phyloP scores from a whole-genome alignment of 2,888 invertebrate genomes.

The Alcis repandata region DNA sequence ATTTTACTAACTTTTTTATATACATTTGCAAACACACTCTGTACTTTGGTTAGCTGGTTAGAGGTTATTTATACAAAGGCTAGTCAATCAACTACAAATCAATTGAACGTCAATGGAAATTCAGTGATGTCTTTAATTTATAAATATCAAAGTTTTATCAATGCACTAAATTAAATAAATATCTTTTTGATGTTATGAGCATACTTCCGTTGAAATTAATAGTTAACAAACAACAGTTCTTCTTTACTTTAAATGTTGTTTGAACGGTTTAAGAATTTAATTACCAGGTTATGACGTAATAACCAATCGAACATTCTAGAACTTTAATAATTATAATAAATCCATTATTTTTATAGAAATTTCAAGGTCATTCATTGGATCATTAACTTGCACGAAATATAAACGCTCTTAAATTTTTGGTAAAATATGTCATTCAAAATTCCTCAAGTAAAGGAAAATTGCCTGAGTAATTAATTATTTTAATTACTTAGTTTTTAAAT shows the following conservation, averaged over 20 bases:
- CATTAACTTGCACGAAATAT: neutral
- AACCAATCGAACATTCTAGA: neutral
- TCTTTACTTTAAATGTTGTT: neutral
- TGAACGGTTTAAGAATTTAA: neutral
- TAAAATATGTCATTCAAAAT: neutral
- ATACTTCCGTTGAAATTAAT: too few species aligned
- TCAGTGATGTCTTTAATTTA: too few species aligned
- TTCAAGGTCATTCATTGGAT: conserved; percentile 37
- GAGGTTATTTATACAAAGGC: neutral
- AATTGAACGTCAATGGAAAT: too few species aligned
- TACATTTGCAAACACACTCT: too few species aligned
- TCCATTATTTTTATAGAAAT: conserved; percentile 11
- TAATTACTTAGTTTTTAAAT: too few species aligned
- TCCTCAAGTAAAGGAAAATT: neutral
- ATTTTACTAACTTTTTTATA: too few species aligned
- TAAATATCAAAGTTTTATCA: too few species aligned
- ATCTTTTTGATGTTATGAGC: too few species aligned
- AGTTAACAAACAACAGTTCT: too few species aligned
- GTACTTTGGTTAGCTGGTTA: too few species aligned
- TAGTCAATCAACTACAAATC: neutral
- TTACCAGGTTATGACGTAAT: neutral
- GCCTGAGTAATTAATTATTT: too few species aligned
- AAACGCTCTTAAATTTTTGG: neutral
- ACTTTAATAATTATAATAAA: neutral
- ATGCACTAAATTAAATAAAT: too few species aligned